A percentile compares a stretch with the other conserved stretches of the same genome.
These are phyloP conservation scores for Physocephala rufipes DNA, from an alignment of 2,888 invertebrate species.

Conservation along the genomic window DNA sequence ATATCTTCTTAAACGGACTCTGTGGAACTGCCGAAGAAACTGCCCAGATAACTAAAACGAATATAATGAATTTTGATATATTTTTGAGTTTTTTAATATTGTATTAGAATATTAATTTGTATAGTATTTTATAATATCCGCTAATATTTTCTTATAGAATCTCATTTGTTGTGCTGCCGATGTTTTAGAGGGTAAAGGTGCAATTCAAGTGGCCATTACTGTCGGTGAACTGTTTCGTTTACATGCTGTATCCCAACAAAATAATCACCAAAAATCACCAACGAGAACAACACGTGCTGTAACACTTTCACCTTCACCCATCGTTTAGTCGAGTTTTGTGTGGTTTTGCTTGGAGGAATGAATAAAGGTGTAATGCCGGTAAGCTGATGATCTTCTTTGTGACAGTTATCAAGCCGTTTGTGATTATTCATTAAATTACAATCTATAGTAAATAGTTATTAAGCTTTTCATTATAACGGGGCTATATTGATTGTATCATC, in stretches of 20 bases:
- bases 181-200: slow-evolving; percentile 89
- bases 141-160: slow-evolving; percentile 68
- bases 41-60: no score
- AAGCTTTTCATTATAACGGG: no score
- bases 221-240: slow-evolving; percentile 84
- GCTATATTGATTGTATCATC: no score
- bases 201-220: slow-evolving; percentile 88
- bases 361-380: background rate
- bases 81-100: background rate
- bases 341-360: background rate
- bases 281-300: slow-evolving; percentile 57
- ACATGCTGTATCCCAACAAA: slow-evolving; percentile 63
- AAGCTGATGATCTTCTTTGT: background rate
- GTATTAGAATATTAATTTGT: background rate
- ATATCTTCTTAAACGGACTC: no score
- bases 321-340: slow-evolving; percentile 48
- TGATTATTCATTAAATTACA: no score
- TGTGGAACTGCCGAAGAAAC: no score
- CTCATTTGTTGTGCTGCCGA: slow-evolving; percentile 90
- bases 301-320: slow-evolving; percentile 60
- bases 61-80: background rate
- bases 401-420: no score
- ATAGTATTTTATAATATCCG: background rate
- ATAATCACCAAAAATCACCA: slow-evolving; percentile 55
- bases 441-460: no score